A percentile compares a stretch with the other conserved stretches of the same genome.
These are phyloP conservation scores for Heterodera filipjevi DNA, from an alignment of 2,888 invertebrate genomes.

Conservation along the genomic window DNA sequence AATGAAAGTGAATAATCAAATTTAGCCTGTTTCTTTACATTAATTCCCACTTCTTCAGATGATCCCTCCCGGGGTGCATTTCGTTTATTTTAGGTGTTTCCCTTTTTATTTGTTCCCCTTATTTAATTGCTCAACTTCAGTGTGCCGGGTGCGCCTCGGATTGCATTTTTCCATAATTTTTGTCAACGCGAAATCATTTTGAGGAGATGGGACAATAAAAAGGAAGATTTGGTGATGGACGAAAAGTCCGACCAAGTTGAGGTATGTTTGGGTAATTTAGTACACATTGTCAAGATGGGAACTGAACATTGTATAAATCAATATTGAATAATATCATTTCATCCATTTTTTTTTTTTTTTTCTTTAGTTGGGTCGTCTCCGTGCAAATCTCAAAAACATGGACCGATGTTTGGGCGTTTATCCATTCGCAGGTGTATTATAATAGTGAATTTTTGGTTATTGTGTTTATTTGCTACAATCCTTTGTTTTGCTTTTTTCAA, in stretches of 20 bases:
- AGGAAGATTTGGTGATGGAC: conserved; percentile 73
- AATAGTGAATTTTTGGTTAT: not conserved
- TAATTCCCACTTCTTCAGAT: conserved; percentile 70
- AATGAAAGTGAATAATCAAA: conserved; percentile 72
- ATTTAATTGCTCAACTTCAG: conserved; percentile 69
- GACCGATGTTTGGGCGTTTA: conserved; percentile 85
- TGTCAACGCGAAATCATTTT: conserved; percentile 81
- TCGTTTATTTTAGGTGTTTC: conserved; percentile 75
- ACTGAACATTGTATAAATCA: too few species aligned
- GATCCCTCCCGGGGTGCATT: conserved; percentile 96
- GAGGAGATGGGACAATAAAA: conserved; percentile 80
- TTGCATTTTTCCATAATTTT: conserved; percentile 82
- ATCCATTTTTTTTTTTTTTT: not conserved
- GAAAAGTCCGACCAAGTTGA: conserved; percentile 44
- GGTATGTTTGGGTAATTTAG: conserved; percentile 30
- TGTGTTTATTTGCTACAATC: conserved; percentile 73
- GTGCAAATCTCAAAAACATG: conserved; percentile 74
- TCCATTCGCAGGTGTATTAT: conserved; percentile 75
- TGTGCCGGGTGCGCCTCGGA: conserved; percentile 63
- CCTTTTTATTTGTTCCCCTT: not conserved
- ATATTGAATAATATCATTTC: too few species aligned
- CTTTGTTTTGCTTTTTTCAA: conserved; percentile 72
- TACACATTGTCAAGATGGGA: not conserved
- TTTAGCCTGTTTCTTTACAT: not conserved
- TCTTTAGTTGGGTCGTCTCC: conserved; percentile 45